Evolutionary conservation across 2,797 vertebrate genomes (phyloP), one percentile per base, ranked within the genome.

Genomic region (Neostethus bicornis): DNA sequence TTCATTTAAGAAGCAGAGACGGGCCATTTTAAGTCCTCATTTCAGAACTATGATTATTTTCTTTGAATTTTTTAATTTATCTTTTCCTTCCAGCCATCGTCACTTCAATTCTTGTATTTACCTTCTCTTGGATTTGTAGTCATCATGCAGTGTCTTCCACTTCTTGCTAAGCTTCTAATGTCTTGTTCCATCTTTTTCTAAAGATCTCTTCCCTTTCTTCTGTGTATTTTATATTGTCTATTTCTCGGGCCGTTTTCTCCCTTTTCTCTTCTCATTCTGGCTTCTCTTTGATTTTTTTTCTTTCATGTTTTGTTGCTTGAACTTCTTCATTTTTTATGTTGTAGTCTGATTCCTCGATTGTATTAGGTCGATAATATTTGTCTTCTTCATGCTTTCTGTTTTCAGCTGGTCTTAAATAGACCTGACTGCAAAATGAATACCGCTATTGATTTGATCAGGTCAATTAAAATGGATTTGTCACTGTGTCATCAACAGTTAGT

Each of bases 11-110:
- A 34, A 42, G 53, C 55, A 57, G n/a, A 7, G 3, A 16, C 56
- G 12, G 63, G 55, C 69, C 77, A 74, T 84, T 72, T 74, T 70
- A 62, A 34, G 4, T 43, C 0, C 0, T 46, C 74, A 34, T 54
- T 57, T 39, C 0, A 0, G 5, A 34, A 39, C 8, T 21, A 2
- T 4, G 1, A 11, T 41, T 26, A 66, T 29, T 63, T 70, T 24
- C 35, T 51, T 55, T 28, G 7, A 6, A 4, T 60, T 54, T 49
- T 3, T 8, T 3, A 9, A 7, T 34, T 62, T 9, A 13, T n/a
- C 4, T 1, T 23, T 10, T 31, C 0, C 5, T 58, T 2, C 3
- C 5, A 34, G 29, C 11, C 2, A 24, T 0, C 17, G 51, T 4
- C 14, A 12, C 14, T 28, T 24, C 17, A 16, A n/a, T 16, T 16